These are phyloP conservation scores for Artibeus jamaicensis DNA, from an alignment of 2,797 vertebrate genomes.

Conservation along the genomic window DNA sequence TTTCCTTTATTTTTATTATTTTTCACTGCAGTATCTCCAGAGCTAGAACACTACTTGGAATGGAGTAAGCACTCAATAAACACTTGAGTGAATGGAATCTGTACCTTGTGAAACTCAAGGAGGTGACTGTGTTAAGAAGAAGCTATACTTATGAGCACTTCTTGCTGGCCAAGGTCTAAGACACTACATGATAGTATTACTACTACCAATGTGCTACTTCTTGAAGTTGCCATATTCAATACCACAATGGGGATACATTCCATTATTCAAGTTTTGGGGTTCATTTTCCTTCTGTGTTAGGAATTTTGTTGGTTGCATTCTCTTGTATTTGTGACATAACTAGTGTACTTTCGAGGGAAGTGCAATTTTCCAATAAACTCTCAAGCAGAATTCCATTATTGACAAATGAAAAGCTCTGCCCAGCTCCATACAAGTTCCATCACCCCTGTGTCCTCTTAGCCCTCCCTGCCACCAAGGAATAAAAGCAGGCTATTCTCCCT, in stretches of 20 bases:
- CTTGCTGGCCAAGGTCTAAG: background rate
- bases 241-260: background rate
- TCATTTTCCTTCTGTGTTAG: background rate
- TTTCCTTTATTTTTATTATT: background rate
- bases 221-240: background rate
- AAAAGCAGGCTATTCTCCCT: background rate
- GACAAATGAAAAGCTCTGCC: background rate
- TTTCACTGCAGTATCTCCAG: background rate
- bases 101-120: background rate
- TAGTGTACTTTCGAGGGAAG: background rate
- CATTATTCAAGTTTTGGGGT: slow-evolving; percentile 16
- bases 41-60: background rate
- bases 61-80: background rate
- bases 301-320: background rate
- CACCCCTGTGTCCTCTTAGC: background rate
- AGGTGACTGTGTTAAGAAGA: background rate
- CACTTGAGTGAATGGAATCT: background rate
- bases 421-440: background rate
- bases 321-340: background rate
- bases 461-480: background rate
- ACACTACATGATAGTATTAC: background rate
- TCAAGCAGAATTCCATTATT: background rate
- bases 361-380: background rate
- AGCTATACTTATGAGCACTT: background rate
- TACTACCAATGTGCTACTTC: background rate